phyloP scores from a whole-genome alignment of 2,888 invertebrate genomes.

The Eristalinus aeneus region DNA sequence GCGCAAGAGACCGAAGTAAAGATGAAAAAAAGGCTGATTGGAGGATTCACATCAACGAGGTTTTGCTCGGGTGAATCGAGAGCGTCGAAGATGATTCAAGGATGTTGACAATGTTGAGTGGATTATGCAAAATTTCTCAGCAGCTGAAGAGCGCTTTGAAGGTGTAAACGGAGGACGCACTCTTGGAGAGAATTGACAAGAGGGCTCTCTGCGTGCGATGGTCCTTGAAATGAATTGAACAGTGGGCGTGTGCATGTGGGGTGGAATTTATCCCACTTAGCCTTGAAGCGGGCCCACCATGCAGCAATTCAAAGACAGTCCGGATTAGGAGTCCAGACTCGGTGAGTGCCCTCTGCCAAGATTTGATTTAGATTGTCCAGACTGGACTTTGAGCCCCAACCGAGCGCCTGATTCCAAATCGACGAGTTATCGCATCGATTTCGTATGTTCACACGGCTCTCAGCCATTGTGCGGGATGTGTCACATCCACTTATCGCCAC shows the following conservation, averaged over 20 bases:
- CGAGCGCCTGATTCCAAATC: not conserved
- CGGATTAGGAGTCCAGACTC: not conserved
- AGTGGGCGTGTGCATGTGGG: not conserved
- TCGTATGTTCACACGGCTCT: not conserved
- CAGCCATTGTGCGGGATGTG: slow-evolving; percentile 5
- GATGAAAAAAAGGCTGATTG: slow-evolving; percentile 24
- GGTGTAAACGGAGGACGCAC: slow-evolving; percentile 61
- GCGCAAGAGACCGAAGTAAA: not conserved
- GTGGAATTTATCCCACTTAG: not conserved
- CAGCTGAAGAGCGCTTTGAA: slow-evolving; percentile 40
- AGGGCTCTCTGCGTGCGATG: not conserved
- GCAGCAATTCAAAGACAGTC: not conserved
- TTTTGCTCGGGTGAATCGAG: slow-evolving; percentile 24
- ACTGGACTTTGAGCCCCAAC: not conserved
- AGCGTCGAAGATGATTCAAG: slow-evolving; percentile 32
- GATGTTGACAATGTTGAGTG: slow-evolving; percentile 66
- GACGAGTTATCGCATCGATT: not conserved
- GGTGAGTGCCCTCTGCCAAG: not conserved
- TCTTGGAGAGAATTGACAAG: not conserved
- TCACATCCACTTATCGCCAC: slow-evolving; percentile 29
- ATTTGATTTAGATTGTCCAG: not conserved
- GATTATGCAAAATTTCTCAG: slow-evolving; percentile 55
- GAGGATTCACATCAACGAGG: not conserved
- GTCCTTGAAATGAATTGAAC: not conserved
- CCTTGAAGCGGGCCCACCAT: not conserved